These are phyloP conservation scores for Lutraria lutraria DNA, from an alignment of 2,888 invertebrate species.

Conservation along the genomic window DNA sequence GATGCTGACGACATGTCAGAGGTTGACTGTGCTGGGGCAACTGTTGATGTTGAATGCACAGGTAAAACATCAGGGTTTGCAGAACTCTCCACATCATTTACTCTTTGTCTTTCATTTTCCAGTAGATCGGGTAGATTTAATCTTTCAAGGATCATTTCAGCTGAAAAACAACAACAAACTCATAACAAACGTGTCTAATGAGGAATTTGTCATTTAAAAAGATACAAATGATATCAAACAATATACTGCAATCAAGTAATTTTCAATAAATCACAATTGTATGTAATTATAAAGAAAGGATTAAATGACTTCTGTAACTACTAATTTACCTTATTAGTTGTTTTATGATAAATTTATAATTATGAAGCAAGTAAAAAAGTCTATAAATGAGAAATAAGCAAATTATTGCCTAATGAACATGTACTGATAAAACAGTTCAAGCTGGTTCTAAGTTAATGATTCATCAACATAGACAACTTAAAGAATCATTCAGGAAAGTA, in stretches of 20 bases:
- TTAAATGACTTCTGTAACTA: no score
- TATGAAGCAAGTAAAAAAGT: not conserved
- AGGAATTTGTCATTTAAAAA: not conserved
- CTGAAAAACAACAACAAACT: constrained; percentile 62
- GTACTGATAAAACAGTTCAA: not conserved
- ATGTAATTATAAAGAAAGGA: no score
- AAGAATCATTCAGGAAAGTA: not conserved
- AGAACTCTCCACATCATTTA: constrained; percentile 49
- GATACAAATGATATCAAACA: no score
- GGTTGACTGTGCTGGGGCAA: not conserved
- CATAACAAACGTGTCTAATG: not conserved
- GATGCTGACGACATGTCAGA: not conserved
- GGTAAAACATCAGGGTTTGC: not conserved
- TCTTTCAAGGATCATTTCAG: constrained; percentile 80
- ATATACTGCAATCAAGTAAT: no score
- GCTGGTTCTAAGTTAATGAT: not conserved
- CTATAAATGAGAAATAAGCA: not conserved
- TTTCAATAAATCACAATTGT: no score
- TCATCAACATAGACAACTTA: not conserved
- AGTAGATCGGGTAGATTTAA: constrained; percentile 80
- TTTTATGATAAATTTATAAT: not conserved
- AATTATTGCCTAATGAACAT: not conserved
- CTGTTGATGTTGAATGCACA: not conserved
- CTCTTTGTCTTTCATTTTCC: constrained; percentile 70
- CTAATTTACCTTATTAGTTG: no score